A percentile compares a stretch with the other conserved stretches of the same genome.
Evolutionary conservation across 35 echinoderm and acorn worm genomes (phyloP).

Genomic region (Ophiothrix spiculata): DNA sequence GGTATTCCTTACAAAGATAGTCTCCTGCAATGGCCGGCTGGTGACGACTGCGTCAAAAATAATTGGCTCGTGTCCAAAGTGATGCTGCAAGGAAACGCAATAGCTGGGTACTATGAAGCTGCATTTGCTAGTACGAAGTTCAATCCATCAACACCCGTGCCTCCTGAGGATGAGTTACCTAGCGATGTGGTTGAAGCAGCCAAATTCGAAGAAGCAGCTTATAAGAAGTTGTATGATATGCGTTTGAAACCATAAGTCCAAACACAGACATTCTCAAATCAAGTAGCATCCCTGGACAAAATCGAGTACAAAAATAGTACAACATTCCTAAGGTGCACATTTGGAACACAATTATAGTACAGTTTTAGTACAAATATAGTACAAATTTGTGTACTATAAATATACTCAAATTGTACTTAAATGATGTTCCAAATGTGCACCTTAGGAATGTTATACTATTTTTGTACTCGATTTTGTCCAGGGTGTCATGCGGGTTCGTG

Average conservation of each 20-base stretch:
- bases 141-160: background rate
- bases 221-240: background rate
- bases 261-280: too few relatives aligned
- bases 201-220: background rate
- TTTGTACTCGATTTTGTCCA: too few relatives aligned
- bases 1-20: constrained; percentile 45
- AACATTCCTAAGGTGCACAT: too few relatives aligned
- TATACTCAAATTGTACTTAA: too few relatives aligned
- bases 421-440: too few relatives aligned
- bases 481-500: too few relatives aligned
- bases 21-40: constrained; percentile 39
- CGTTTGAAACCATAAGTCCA: background rate
- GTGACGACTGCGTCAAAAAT: background rate
- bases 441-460: too few relatives aligned
- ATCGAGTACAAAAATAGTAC: too few relatives aligned
- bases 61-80: background rate
- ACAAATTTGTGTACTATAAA: too few relatives aligned
- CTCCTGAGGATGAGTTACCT: background rate
- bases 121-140: background rate
- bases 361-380: too few relatives aligned
- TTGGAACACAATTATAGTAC: too few relatives aligned
- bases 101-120: background rate
- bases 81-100: background rate
- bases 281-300: too few relatives aligned
- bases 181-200: background rate